Conservation (phyloP, 2,888 invertebrate species). For the Agonopterix arenella region DNA sequence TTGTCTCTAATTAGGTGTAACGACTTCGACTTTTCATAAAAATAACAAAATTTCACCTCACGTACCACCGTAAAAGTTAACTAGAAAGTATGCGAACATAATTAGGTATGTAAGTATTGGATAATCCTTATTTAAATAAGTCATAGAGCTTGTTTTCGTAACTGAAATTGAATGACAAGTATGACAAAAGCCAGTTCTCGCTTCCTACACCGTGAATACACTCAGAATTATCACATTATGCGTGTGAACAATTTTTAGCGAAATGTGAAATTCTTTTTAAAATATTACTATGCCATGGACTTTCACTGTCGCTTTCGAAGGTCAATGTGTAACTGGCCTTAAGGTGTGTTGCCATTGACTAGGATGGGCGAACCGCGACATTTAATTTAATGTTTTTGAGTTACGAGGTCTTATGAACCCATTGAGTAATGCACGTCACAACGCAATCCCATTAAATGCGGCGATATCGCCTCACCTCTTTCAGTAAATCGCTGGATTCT, state of each 20-base stretch:
- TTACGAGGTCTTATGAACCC: too few species aligned
- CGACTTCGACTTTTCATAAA: neutral
- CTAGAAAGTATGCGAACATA: conserved; percentile 26
- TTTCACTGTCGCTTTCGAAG: conserved; percentile 60
- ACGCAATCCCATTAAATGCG: too few species aligned
- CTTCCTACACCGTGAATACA: conserved; percentile 38
- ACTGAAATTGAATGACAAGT: conserved; percentile 37
- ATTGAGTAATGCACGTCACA: too few species aligned
- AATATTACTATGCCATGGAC: conserved; percentile 23
- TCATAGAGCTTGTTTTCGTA: conserved; percentile 5
- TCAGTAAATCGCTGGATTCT: too few species aligned
- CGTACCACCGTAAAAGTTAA: conserved; percentile 12
- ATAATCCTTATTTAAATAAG: neutral
- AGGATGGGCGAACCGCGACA: too few species aligned
- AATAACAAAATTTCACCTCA: neutral
- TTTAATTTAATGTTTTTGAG: too few species aligned
- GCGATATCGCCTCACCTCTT: too few species aligned
- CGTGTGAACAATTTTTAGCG: conserved; percentile 47
- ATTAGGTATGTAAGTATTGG: conserved; percentile 19
- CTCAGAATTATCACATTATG: conserved; percentile 48
- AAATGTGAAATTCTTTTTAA: conserved; percentile 41
- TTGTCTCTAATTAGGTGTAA: neutral
- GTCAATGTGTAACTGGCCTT: conserved; percentile 32
- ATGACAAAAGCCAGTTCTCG: conserved; percentile 38
- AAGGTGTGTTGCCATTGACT: conserved; percentile 1